Evolutionary conservation across 2,113 vertebrate species (phyloP).

Genomic region (Rutilus rutilus): DNA sequence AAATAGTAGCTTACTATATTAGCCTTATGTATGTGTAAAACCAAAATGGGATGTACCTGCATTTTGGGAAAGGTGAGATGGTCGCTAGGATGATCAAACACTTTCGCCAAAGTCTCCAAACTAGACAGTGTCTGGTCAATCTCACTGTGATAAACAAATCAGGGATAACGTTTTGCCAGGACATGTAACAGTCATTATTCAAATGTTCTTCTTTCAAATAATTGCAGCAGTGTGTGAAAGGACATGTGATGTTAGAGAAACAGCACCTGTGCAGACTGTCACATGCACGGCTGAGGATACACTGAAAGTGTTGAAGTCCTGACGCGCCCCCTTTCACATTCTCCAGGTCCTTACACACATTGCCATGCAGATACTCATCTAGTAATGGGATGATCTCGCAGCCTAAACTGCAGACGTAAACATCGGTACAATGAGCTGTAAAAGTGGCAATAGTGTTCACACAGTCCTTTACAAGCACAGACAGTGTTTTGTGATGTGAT

Average conservation of each 20-base stretch:
- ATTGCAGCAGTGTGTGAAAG: background rate
- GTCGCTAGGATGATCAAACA: conserved; percentile 79
- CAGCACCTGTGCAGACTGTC: conserved; percentile 78
- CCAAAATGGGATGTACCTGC: conserved; percentile 72
- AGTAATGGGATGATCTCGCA: conserved; percentile 77
- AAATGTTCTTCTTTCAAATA: background rate
- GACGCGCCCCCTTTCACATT: conserved; percentile 76
- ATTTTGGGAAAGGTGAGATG: conserved; percentile 65
- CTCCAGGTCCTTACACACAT: conserved; percentile 80
- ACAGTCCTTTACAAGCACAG: background rate
- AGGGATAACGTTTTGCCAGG: background rate
- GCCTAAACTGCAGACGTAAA: conserved; percentile 65
- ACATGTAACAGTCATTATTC: background rate
- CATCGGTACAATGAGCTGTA: background rate
- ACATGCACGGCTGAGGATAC: conserved; percentile 75
- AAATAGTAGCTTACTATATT: background rate
- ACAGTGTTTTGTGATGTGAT: background rate
- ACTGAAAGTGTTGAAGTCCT: conserved; percentile 75
- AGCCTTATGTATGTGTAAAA: background rate
- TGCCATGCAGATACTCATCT: conserved; percentile 80
- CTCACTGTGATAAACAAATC: conserved; percentile 73
- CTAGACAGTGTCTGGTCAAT: conserved; percentile 82
- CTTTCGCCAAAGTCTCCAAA: conserved; percentile 82
- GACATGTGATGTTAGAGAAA: background rate
- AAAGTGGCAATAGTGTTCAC: background rate